Conservation (phyloP, 2,888 invertebrate species). For the Penaeus monodon region DNA sequence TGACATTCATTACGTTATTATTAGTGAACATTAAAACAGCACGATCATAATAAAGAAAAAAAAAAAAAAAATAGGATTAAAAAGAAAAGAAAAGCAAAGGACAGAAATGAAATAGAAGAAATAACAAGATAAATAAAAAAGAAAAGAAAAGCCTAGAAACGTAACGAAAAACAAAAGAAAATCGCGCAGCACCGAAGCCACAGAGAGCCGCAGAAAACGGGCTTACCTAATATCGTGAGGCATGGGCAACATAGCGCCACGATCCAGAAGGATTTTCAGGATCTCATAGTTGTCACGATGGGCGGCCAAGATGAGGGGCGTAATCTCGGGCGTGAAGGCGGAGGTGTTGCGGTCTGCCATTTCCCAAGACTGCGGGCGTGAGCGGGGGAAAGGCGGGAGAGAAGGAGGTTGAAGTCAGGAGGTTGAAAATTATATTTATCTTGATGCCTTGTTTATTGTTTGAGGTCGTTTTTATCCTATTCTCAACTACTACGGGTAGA, state of each 20-base stretch:
- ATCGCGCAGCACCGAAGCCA: slow-evolving; percentile 61
- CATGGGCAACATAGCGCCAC: slow-evolving; percentile 91
- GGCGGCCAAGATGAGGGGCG: slow-evolving; percentile 87
- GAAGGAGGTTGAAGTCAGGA: too few relatives aligned
- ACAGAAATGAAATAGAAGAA: too few relatives aligned
- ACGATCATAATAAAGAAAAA: too few relatives aligned
- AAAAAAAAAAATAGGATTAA: too few relatives aligned
- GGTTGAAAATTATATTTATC: too few relatives aligned
- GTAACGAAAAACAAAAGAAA: not conserved
- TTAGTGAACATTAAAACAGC: too few relatives aligned
- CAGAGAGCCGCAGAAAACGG: not conserved
- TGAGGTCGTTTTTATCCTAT: too few relatives aligned
- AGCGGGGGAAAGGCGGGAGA: not conserved
- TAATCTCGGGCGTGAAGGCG: slow-evolving; percentile 92
- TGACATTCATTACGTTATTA: too few relatives aligned
- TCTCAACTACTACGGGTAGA: too few relatives aligned
- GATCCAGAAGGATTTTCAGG: slow-evolving; percentile 89
- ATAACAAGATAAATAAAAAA: too few relatives aligned
- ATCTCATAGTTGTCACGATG: slow-evolving; percentile 97
- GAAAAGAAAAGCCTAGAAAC: not conserved
- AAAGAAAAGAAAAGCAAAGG: too few relatives aligned
- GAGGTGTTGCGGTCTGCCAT: slow-evolving; percentile 85
- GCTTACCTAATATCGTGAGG: slow-evolving; percentile 85
- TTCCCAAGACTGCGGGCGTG: slow-evolving; percentile 82
- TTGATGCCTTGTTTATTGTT: too few relatives aligned